Base-by-base conservation (phyloP, 1,140 invertebrate species). In the Papilio machaon region DNA sequence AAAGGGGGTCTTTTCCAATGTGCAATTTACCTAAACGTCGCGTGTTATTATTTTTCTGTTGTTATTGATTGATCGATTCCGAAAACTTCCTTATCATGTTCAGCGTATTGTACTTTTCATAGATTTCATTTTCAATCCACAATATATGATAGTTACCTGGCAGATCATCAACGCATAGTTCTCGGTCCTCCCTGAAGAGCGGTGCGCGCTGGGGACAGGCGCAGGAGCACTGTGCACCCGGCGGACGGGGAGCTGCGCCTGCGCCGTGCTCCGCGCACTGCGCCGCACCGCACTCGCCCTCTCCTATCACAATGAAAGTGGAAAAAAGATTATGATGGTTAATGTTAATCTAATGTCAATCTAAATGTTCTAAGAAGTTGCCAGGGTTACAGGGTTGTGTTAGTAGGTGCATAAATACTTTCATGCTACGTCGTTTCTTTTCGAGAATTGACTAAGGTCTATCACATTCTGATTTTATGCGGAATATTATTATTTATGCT, bases 161-260 rank as follows among this genome's bases (percentile, higher is more conserved):
- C 78, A 94, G 80, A 82, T 94, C 92, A 80, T 93, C 92, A 15
- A 93, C 91, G 82, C 93, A 94, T 8, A 93, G 87, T 38, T 93
- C 92, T 38, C 92, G 84, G 80, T 94, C 93, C 74, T 94, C 93
- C 79, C 93, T 87, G 80, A 94, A 94, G 17, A 94, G 87, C 9
- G 93, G 93, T 49, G 92, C 92, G 17, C 91, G 88, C 49, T 89
- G 88, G 1, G 93, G 92, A 64, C 93, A 94, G 2, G 88, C 86
- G 85, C 93, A 94, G 0, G 90, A 85, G 86, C 93, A 94, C 1
- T 81, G 46, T 17, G 35, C 76, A 23, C 19, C 82, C n/a, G 80
- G 54, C 17, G 80, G 83, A 11, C 52, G 19, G 2, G 52, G 47
- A 8, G 46, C 74, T 35, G 30, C 84, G 46, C 91, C 85, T 2